Evolutionary conservation across 2,888 invertebrate genomes (phyloP).

Genomic region (Physocephala rufipes): DNA sequence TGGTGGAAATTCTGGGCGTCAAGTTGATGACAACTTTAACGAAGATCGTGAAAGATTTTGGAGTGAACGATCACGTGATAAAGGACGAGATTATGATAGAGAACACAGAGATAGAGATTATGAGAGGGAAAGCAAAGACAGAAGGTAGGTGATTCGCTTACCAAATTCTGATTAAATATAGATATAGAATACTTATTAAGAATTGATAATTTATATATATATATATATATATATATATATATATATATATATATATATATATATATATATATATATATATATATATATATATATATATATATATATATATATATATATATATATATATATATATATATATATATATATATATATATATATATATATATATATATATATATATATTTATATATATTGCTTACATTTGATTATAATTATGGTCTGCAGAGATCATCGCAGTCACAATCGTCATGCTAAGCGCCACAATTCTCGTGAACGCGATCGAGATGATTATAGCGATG

Average conservation of each 20-base stretch:
- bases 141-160: constrained; percentile 47
- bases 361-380: no score
- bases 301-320: no score
- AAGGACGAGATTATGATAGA: constrained; percentile 47
- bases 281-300: no score
- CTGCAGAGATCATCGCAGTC: constrained; percentile 48
- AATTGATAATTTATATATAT: no score
- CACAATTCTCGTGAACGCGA: constrained; percentile 54
- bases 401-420: neutral
- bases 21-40: constrained; percentile 48
- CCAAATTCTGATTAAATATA: no score
- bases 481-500: constrained; percentile 55
- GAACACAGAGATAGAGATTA: constrained; percentile 49
- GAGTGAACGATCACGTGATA: constrained; percentile 48
- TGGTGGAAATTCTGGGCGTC: constrained; percentile 47
- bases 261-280: no score
- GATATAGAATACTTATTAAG: no score
- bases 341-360: no score
- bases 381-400: no score
- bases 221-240: no score
- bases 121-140: constrained; percentile 44
- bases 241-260: no score
- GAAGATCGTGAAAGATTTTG: constrained; percentile 49
- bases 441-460: constrained; percentile 48
- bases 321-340: no score